Evolutionary conservation across 2,113 vertebrate genomes (phyloP).

Genomic region (Anseranas semipalmata): DNA sequence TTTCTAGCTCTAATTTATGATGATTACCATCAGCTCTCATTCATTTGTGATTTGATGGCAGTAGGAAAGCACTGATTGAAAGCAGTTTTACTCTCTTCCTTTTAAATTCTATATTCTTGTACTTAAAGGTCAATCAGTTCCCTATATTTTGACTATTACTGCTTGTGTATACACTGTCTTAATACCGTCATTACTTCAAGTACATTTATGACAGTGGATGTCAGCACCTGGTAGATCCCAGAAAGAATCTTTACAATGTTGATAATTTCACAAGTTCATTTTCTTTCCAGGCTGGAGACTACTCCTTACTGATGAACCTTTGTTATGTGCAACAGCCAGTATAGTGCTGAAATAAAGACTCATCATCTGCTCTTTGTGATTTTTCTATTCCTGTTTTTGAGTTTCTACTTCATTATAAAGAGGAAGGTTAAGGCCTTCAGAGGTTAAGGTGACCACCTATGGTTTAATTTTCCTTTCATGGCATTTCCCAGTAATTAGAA

Average conservation of each 20-base stretch:
- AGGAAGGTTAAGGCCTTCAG: not conserved
- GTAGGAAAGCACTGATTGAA: not conserved
- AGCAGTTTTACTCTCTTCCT: not conserved
- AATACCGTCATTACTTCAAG: not conserved
- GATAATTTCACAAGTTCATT: not conserved
- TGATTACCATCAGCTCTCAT: not conserved
- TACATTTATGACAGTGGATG: not conserved
- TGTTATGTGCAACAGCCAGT: not conserved
- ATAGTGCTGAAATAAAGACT: not conserved
- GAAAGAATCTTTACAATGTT: not conserved
- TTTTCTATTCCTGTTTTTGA: not conserved
- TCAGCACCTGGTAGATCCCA: not conserved
- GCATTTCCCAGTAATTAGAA: not conserved
- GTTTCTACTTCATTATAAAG: not conserved
- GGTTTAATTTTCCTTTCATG: not conserved
- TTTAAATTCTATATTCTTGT: not conserved
- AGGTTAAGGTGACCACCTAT: not conserved
- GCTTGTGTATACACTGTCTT: conserved; percentile 4
- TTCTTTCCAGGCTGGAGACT: not conserved
- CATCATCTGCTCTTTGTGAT: not conserved
- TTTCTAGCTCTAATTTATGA: not conserved
- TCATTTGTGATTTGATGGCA: not conserved
- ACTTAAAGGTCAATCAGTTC: conserved; percentile 16
- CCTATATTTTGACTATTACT: not conserved
- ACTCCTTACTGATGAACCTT: not conserved